These are phyloP conservation scores for Rhyacophila evoluta DNA, from an alignment of 2,888 invertebrate genomes.

Conservation along the genomic window DNA sequence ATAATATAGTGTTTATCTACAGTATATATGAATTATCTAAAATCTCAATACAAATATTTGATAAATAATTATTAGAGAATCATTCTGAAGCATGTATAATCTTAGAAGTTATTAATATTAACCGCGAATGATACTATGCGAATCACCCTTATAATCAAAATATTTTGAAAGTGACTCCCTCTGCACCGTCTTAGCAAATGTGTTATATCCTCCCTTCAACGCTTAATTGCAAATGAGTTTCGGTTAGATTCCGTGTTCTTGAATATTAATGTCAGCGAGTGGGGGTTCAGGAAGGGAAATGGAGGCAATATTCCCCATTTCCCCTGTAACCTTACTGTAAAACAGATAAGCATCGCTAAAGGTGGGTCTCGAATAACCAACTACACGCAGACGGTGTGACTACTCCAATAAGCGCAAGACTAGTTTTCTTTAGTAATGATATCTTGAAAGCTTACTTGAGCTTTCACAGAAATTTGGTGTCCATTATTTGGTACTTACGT, in stretches of 20 bases:
- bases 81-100: too few relatives aligned
- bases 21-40: too few relatives aligned
- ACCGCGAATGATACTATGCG: neutral
- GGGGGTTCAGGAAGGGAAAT: neutral
- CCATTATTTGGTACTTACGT: too few relatives aligned
- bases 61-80: too few relatives aligned
- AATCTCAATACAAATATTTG: too few relatives aligned
- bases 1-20: too few relatives aligned
- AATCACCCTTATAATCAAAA: conserved; percentile 20
- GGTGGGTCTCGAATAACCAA: conserved; percentile 38
- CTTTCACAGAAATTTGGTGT: too few relatives aligned
- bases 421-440: neutral
- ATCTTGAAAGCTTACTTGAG: too few relatives aligned
- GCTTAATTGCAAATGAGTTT: conserved; percentile 54
- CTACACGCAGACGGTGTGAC: neutral
- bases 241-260: conserved; percentile 53
- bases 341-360: conserved; percentile 47
- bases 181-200: conserved; percentile 42
- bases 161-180: neutral
- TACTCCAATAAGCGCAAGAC: conserved; percentile 31
- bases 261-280: conserved; percentile 49
- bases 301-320: neutral
- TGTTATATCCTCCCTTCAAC: conserved; percentile 41
- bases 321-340: conserved; percentile 39
- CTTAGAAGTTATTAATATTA: neutral